Base-by-base conservation (phyloP, 2,888 invertebrate species). In the Troides helena region DNA sequence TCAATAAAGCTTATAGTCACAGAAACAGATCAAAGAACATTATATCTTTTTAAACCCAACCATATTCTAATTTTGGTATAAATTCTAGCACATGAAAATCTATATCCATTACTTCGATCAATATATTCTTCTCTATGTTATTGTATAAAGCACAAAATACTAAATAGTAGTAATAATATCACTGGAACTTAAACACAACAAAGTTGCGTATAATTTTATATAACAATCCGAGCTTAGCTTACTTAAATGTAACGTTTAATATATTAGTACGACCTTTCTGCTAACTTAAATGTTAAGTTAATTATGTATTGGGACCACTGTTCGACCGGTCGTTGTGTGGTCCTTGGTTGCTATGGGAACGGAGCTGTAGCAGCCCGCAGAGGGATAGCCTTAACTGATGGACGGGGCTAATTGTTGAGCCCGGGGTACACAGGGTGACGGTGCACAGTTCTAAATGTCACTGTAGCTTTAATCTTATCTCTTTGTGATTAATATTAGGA, bases 241-340 rank as follows among this genome's bases (percentile, higher is more conserved):
- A 53, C 25, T 63, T 63, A 53, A n/a, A 62, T 30, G 39, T 39
- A 50, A 50, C 50, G 50, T 17, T 50, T 50, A 50, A 50, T 50
- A 50, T 50, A 50, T 50, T 17, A 50, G 50, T 50, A 18, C 50
- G 50, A 50, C 50, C 50, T 50, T 67, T 62, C 30, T 21, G 43
- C 57, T 10, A 23, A n/a, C 58, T 69, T 65, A 65, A 69, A 65
- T 62, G 68, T 46, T 68, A 63, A 70, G 59, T 70, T 67, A 70
- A 64, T 61, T 70, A 70, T 70, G 70, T 64, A 70, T 76, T 72
- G 72, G 77, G 72, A 75, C 83, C 78, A 79, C 80, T 77, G 78
- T 80, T 77, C 79, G 81, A 80, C 80, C 81, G 81, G 79, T 85
- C 89, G 90, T 50, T 92, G 92, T 91, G 92, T 91, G 92, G 92